Conservation (phyloP, 2,113 vertebrate genomes). For the Hippocampus guttulatus region DNA sequence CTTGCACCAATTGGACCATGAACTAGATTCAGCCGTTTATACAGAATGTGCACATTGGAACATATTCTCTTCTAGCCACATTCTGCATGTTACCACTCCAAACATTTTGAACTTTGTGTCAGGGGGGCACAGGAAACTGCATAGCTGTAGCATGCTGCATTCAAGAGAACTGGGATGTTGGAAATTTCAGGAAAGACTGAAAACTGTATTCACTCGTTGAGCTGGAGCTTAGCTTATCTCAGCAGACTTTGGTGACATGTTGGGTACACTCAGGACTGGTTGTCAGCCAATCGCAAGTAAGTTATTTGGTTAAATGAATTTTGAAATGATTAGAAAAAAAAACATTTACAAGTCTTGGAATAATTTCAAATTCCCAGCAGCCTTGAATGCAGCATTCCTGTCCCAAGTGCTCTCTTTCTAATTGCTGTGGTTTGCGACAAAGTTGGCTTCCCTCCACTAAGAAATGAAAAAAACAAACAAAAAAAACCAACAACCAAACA, state of each 20-base stretch:
- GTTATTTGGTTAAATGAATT: too few species aligned
- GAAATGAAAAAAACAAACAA: conserved; percentile 12
- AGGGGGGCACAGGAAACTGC: neutral
- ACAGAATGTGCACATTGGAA: conserved; percentile 27
- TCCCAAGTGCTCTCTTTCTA: conserved; percentile 16
- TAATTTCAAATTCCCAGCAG: neutral
- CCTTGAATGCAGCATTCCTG: neutral
- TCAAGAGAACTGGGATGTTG: neutral
- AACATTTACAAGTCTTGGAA: too few species aligned
- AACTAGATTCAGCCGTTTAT: conserved; percentile 25
- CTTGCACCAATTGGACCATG: conserved; percentile 37
- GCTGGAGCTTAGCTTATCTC: too few species aligned
- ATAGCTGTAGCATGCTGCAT: neutral
- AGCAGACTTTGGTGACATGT: too few species aligned
- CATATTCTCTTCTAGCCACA: conserved; percentile 17
- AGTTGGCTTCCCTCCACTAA: conserved; percentile 61
- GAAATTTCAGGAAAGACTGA: neutral
- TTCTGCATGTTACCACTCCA: conserved; percentile 21
- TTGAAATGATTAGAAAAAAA: too few species aligned
- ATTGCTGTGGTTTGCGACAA: conserved; percentile 57
- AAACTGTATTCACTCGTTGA: neutral
- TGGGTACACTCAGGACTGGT: too few species aligned
- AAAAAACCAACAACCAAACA: too few species aligned
- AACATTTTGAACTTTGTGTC: neutral
- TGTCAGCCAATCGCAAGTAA: neutral